phyloP scores from a whole-genome alignment of 2,113 vertebrate genomes.

The Chloropsis cyanopogon region DNA sequence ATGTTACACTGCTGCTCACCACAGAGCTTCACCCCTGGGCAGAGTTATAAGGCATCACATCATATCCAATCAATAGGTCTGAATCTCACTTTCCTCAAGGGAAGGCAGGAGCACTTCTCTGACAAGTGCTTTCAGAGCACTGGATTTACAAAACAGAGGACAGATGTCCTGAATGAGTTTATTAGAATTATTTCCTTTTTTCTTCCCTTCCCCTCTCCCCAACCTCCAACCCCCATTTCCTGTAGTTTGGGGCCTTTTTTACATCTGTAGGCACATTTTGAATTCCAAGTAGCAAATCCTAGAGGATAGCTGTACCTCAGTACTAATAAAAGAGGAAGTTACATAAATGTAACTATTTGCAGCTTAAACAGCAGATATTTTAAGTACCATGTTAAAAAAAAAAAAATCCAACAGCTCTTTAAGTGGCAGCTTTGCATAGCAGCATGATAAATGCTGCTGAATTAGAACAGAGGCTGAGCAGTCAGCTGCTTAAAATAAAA shows the following conservation, averaged over 20 bases:
- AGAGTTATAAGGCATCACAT: background rate
- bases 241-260: background rate
- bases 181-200: background rate
- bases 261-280: background rate
- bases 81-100: background rate
- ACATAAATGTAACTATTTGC: constrained; percentile 21
- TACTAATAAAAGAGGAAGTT: constrained; percentile 36
- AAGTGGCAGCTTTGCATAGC: constrained; percentile 13
- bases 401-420: constrained; percentile 1
- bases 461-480: background rate
- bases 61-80: background rate
- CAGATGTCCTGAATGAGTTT: background rate
- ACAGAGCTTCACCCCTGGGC: background rate
- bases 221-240: rapidly evolving
- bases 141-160: background rate
- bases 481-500: background rate
- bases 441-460: background rate
- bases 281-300: constrained; percentile 42
- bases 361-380: constrained; percentile 17
- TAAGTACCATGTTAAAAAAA: background rate
- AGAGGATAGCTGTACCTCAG: background rate
- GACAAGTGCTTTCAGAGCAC: background rate
- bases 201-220: rapidly evolving
- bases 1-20: background rate
- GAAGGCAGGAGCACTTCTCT: background rate